A percentile compares a stretch with the other conserved stretches of the same genome.
phyloP scores from a whole-genome alignment of 2,113 vertebrate species.

The Lepus timidus region DNA sequence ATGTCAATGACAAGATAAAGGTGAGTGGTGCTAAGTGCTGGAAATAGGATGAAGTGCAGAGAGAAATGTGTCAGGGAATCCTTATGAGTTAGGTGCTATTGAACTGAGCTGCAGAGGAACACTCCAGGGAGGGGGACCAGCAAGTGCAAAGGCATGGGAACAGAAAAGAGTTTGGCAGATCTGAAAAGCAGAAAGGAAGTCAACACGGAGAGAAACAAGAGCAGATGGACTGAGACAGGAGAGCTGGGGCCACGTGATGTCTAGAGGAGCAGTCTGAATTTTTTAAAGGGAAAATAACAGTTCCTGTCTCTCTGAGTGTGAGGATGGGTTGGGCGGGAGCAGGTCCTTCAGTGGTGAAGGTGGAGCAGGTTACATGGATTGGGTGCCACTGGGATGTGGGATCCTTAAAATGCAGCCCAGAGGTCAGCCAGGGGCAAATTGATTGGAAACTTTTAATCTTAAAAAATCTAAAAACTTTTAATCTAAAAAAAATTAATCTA shows the following conservation, averaged over 20 bases:
- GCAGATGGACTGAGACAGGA: background rate
- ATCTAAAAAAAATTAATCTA: too few species aligned
- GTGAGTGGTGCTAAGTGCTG: background rate
- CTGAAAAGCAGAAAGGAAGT: background rate
- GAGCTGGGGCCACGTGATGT: too few species aligned
- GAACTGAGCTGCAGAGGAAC: background rate
- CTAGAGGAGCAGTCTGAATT: background rate
- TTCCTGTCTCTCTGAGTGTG: background rate
- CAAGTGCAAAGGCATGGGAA: background rate
- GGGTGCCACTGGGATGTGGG: background rate
- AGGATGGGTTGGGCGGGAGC: background rate
- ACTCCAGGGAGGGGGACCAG: background rate
- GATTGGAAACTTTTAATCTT: background rate
- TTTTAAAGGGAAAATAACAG: background rate
- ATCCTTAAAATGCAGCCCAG: background rate
- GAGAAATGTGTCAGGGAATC: background rate
- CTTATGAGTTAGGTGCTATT: background rate
- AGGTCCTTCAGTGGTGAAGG: background rate
- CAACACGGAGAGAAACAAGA: background rate
- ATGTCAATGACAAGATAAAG: background rate
- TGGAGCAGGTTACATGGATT: background rate
- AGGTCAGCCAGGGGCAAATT: background rate
- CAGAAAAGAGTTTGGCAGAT: background rate
- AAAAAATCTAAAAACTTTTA: too few species aligned
- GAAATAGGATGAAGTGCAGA: background rate